A percentile compares a stretch with the other conserved stretches of the same genome.
Evolutionary conservation across 2,888 invertebrate species (phyloP).

Genomic region (Neoitamus cyanurus): DNA sequence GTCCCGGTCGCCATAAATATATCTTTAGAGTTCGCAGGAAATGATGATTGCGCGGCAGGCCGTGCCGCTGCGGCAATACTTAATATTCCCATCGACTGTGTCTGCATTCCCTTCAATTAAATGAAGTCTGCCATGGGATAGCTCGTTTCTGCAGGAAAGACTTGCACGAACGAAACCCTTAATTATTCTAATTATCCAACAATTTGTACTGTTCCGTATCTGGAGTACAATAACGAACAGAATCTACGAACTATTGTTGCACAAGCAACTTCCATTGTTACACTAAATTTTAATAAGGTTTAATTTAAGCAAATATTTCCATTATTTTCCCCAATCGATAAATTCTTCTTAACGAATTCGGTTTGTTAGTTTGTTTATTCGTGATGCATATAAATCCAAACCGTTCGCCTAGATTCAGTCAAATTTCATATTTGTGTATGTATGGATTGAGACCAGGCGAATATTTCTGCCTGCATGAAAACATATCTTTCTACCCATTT

Average conservation of each 20-base stretch:
- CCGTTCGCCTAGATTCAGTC: no score
- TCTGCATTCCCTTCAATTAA: not conserved
- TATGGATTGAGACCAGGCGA: no score
- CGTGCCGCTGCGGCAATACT: not conserved
- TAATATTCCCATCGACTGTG: not conserved
- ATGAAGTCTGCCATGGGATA: not conserved
- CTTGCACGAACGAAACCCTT: not conserved
- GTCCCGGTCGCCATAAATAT: constrained; percentile 5
- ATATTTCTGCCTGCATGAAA: no score
- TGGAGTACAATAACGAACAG: not conserved
- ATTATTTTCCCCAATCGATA: no score
- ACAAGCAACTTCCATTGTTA: not conserved
- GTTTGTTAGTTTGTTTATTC: no score
- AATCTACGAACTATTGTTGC: not conserved
- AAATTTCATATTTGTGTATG: no score
- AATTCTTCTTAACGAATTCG: no score
- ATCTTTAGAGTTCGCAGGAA: constrained; percentile 3
- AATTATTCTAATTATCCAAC: not conserved
- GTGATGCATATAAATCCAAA: no score
- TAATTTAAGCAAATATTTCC: not conserved
- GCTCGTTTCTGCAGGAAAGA: not conserved
- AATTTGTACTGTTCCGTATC: not conserved
- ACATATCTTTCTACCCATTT: no score
- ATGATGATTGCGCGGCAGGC: not conserved
- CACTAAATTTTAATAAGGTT: not conserved